Conservation (phyloP, 2,113 vertebrate genomes). For the Procavia capensis region DNA sequence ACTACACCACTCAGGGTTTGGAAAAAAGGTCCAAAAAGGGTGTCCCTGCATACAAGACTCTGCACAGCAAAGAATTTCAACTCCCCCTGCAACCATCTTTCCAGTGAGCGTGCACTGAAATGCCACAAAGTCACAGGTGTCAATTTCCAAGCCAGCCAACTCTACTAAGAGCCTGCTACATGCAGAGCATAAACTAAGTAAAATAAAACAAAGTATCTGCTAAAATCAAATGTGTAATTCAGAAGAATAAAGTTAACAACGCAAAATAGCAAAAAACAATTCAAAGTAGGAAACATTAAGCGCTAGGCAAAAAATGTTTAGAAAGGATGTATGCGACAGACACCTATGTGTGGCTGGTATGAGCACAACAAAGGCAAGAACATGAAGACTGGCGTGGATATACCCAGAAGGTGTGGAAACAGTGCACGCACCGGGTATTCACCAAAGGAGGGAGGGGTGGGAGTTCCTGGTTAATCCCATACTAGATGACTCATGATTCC, state of each 20-base stretch:
- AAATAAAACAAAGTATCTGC: neutral
- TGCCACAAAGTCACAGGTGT: neutral
- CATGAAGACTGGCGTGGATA: accelerated
- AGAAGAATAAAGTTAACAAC: neutral
- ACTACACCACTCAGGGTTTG: neutral
- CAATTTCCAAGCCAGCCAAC: neutral
- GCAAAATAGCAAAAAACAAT: neutral
- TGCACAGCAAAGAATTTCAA: neutral
- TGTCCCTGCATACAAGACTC: neutral
- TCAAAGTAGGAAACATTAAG: neutral
- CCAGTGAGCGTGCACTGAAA: neutral
- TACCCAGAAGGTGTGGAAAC: neutral
- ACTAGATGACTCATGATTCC: neutral
- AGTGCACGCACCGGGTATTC: neutral
- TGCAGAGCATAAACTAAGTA: neutral
- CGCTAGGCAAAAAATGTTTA: neutral
- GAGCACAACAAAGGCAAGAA: neutral
- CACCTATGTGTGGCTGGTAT: neutral
- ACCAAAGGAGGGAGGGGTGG: neutral
- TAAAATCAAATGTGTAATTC: slow-evolving; percentile 4
- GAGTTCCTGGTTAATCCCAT: neutral
- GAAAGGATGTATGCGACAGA: neutral
- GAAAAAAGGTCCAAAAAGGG: neutral
- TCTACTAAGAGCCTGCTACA: neutral
- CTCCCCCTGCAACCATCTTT: neutral